These are phyloP conservation scores for Hippocampus zosterae DNA, from an alignment of 2,113 vertebrate genomes.

Conservation along the genomic window DNA sequence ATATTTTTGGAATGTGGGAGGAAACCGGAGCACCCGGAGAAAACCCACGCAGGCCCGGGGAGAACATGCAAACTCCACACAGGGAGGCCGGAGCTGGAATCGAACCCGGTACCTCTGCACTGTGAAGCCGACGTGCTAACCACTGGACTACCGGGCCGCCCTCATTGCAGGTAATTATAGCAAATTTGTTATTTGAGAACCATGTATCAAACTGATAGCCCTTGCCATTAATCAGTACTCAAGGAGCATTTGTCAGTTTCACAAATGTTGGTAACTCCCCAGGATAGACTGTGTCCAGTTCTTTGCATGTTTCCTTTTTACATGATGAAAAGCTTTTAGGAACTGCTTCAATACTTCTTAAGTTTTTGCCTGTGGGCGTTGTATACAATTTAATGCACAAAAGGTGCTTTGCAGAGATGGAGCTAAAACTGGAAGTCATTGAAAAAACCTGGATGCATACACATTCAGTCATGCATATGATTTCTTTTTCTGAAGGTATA, in stretches of 20 bases:
- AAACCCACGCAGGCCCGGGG: no score
- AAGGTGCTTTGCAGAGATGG: conserved; percentile 29
- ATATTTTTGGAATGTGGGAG: no score
- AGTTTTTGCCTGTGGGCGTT: conserved; percentile 16
- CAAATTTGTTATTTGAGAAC: not conserved
- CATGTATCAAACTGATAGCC: not conserved
- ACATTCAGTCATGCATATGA: conserved; percentile 28
- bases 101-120: no score
- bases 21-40: no score
- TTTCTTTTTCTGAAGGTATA: no score
- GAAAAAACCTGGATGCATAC: conserved; percentile 27
- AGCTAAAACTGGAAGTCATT: conserved; percentile 35
- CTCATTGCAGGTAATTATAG: no score
- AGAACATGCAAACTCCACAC: no score
- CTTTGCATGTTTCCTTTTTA: conserved; percentile 12
- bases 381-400: conserved; percentile 19
- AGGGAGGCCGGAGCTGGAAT: no score
- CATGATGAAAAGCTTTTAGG: not conserved
- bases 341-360: not conserved
- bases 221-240: not conserved
- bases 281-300: not conserved
- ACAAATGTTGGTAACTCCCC: not conserved
- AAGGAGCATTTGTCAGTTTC: not conserved
- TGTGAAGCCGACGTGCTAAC: no score
- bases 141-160: no score